Evolutionary conservation across 1,140 invertebrate species (phyloP), one percentile per base, ranked within the genome.

Genomic region (Heterodera carotae): DNA sequence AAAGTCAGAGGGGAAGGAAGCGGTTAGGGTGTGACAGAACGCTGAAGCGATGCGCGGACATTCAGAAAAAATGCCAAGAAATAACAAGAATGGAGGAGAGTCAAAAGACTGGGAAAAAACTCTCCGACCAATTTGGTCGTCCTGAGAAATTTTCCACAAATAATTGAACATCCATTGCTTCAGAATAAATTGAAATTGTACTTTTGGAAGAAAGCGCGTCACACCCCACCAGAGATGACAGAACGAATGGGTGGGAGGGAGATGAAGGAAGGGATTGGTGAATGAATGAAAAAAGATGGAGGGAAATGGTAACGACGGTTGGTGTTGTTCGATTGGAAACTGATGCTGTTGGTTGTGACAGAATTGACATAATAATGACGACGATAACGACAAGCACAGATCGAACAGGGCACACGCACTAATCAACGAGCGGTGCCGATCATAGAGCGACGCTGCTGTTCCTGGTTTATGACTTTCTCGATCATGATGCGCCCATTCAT

Each of bases 401-500:
- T 39, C 7, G 10, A 29, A 31, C 27, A 39, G 4, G 36, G 36
- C 4, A 39, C 6, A n/a, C 70, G 25, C 48, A 33, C 71, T 73
- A n/a, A n/a, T n/a, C 53, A 74, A n/a, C 71, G 71, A 74, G 62
- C 59, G 29, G 43, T 64, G 25, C 71, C 71, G 10, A 62, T 2
- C 39, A 74, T n/a, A 62, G 71, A 74, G 15, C 83, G 81, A 66
- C 83, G 83, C 25, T 78, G 59, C 72, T 84, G 83, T 69, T 84
- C 83, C 25, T 82, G 68, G 70, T 84, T 84, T 33, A 84, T 85
- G 29, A 84, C 83, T 59, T 76, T 80, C 69, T 84, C 84, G 36
- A 84, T 84, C 78, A 84, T 77, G 22, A 76, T 36, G 43, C 83
- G 81, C 31, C 78, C 84, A 64, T 39, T 76, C n/a, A 68, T 43